Conservation (phyloP, 2,888 invertebrate species). For the Erpobdella octoculata region DNA sequence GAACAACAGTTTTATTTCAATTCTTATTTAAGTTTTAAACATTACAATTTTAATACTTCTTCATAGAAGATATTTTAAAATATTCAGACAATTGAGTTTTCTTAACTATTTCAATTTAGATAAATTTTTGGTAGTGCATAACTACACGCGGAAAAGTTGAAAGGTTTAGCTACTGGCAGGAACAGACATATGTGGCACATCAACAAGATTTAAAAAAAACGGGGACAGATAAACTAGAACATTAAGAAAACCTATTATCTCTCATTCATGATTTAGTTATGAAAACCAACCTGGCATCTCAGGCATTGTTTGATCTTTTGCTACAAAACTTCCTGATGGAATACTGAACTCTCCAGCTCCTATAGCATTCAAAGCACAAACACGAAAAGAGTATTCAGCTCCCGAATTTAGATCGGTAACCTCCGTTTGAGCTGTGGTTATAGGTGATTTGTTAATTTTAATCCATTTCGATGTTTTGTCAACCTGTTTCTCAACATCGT, state of each 20-base stretch:
- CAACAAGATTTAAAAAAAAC: slow-evolving; percentile 37
- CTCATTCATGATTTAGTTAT: too few species aligned
- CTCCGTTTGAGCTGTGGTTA: slow-evolving; percentile 49
- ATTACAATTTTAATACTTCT: too few species aligned
- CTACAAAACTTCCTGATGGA: slow-evolving; percentile 39
- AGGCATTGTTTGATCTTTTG: slow-evolving; percentile 39
- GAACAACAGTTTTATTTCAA: too few species aligned
- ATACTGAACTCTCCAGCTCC: slow-evolving; percentile 46
- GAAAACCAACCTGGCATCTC: slow-evolving; percentile 25
- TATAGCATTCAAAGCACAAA: slow-evolving; percentile 48
- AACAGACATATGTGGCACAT: slow-evolving; percentile 37
- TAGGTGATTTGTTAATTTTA: slow-evolving; percentile 77
- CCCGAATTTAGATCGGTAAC: slow-evolving; percentile 40
- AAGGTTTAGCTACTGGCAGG: too few species aligned
- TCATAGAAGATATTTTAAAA: too few species aligned
- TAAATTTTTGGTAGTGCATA: too few species aligned
- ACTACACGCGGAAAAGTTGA: too few species aligned
- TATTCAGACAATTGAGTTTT: too few species aligned
- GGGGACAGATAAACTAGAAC: too few species aligned
- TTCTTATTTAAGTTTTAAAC: too few species aligned
- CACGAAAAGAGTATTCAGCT: slow-evolving; percentile 47
- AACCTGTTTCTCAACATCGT: slow-evolving; percentile 44
- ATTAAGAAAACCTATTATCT: too few species aligned
- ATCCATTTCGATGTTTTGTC: slow-evolving; percentile 74
- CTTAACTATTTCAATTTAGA: too few species aligned